Conservation (phyloP, 2,888 invertebrate species). For the Bombylius discolor region DNA sequence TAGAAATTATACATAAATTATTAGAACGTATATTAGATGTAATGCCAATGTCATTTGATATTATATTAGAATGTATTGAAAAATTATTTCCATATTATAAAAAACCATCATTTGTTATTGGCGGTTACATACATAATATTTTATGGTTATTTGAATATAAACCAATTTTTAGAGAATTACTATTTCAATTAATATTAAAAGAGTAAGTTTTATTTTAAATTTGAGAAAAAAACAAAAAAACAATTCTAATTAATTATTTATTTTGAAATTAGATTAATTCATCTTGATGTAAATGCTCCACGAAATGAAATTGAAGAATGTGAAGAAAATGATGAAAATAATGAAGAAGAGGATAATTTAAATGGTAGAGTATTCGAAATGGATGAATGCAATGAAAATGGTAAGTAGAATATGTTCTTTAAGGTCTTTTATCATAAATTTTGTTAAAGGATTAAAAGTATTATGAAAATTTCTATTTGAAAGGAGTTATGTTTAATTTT, state of each 20-base stretch:
- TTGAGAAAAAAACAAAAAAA: slow-evolving; percentile 1
- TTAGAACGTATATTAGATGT: slow-evolving; percentile 32
- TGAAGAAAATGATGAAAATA: slow-evolving; percentile 36
- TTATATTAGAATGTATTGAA: slow-evolving; percentile 50
- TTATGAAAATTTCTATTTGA: too few relatives aligned
- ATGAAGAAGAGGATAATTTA: slow-evolving; percentile 38
- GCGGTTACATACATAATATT: slow-evolving; percentile 65
- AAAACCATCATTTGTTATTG: slow-evolving; percentile 51
- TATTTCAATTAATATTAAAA: slow-evolving; percentile 61
- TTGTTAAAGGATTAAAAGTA: too few relatives aligned
- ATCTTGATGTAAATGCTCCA: slow-evolving; percentile 57
- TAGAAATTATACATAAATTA: slow-evolving; percentile 50
- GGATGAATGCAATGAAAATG: slow-evolving; percentile 22
- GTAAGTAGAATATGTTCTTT: neutral
- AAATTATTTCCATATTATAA: slow-evolving; percentile 66
- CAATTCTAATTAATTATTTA: slow-evolving; percentile 2
- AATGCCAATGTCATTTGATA: slow-evolving; percentile 52
- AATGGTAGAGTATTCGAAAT: slow-evolving; percentile 32
- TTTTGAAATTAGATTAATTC: slow-evolving; percentile 45
- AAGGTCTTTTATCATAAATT: too few relatives aligned
- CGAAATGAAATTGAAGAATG: slow-evolving; percentile 45
- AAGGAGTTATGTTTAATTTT: neutral
- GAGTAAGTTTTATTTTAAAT: slow-evolving; percentile 44
- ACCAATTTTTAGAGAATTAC: slow-evolving; percentile 52
- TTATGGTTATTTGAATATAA: slow-evolving; percentile 63